Conservation (phyloP, 2,888 invertebrate species). For the Thera obeliscata region DNA sequence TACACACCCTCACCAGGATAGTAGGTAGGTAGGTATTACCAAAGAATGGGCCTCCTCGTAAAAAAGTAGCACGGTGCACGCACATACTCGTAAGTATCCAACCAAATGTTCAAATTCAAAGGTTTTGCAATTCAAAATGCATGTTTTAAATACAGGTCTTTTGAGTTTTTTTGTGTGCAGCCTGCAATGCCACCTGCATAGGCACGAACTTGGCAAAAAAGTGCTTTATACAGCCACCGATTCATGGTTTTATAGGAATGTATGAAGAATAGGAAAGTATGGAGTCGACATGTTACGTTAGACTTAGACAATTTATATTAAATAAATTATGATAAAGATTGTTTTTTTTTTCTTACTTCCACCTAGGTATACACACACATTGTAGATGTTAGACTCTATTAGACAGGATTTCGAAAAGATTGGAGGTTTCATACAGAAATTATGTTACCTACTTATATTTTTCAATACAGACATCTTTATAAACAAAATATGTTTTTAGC, state of each 20-base stretch:
- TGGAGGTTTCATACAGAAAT: too few species aligned
- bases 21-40: neutral
- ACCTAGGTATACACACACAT: too few species aligned
- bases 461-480: too few species aligned
- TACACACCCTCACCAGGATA: too few species aligned
- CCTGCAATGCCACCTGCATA: slow-evolving; percentile 67
- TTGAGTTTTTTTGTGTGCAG: slow-evolving; percentile 52
- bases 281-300: slow-evolving; percentile 39
- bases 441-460: too few species aligned
- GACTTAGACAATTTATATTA: too few species aligned
- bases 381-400: too few species aligned
- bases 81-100: slow-evolving; percentile 41
- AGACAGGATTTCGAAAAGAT: too few species aligned
- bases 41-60: neutral
- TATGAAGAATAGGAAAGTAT: slow-evolving; percentile 46
- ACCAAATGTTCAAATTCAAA: slow-evolving; percentile 40
- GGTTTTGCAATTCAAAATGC: slow-evolving; percentile 40
- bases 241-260: slow-evolving; percentile 62
- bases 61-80: slow-evolving; percentile 42
- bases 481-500: too few species aligned
- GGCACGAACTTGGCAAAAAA: slow-evolving; percentile 76
- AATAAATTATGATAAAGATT: too few species aligned
- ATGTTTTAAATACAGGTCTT: slow-evolving; percentile 60
- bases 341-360: too few species aligned
- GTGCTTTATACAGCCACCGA: slow-evolving; percentile 57